Evolutionary conservation across 2,888 invertebrate species (phyloP).

Genomic region (Diarsia mendica): DNA sequence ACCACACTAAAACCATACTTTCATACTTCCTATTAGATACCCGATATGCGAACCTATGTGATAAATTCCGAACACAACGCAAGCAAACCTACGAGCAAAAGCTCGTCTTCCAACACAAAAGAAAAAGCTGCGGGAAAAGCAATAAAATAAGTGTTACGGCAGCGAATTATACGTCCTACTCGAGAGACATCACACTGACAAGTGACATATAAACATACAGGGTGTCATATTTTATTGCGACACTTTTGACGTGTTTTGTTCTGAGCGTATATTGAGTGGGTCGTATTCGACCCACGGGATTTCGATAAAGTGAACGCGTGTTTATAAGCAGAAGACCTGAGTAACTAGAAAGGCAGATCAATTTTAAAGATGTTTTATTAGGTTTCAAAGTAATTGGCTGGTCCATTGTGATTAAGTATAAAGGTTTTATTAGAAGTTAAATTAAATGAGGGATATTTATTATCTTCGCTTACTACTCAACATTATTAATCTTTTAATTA

Average conservation of each 20-base stretch:
- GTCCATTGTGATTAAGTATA: neutral
- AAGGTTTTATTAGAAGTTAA: neutral
- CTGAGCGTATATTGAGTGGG: conserved; percentile 31
- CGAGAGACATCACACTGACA: conserved; percentile 32
- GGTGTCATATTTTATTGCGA: conserved; percentile 49
- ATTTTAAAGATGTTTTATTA: neutral
- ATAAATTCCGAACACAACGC: neutral
- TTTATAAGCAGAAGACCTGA: conserved; percentile 7
- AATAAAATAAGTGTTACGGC: conserved; percentile 15
- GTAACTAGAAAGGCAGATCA: neutral
- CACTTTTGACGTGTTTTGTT: conserved; percentile 40
- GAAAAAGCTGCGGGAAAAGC: conserved; percentile 4
- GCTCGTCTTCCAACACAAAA: neutral
- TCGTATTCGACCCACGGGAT: neutral
- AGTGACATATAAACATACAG: conserved; percentile 45
- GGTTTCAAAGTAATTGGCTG: conserved; percentile 4
- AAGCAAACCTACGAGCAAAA: neutral
- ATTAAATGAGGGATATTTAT: neutral
- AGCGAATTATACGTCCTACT: conserved; percentile 28
- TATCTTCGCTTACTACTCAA: neutral
- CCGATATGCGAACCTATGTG: neutral
- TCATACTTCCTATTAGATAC: neutral
- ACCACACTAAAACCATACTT: neutral
- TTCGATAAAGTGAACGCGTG: neutral
- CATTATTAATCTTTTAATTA: neutral